Percentiles rank a stretch among this genome's conserved stretches.
These are phyloP conservation scores for Tenualosa ilisha DNA, from an alignment of 2,797 vertebrate species.

Conservation along the genomic window DNA sequence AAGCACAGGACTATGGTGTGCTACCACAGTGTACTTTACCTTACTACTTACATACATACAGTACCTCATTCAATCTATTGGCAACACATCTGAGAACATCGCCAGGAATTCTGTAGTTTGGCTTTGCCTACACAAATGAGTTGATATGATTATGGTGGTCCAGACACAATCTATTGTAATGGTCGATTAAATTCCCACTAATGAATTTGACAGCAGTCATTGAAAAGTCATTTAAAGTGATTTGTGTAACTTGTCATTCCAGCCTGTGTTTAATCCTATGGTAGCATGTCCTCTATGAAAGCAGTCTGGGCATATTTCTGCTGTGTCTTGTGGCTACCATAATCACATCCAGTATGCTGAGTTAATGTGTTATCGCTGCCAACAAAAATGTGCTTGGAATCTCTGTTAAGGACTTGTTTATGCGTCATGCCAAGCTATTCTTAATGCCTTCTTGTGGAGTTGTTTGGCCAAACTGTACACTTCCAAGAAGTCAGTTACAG, in stretches of 20 bases:
- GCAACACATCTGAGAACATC: not conserved
- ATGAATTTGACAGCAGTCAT: not conserved
- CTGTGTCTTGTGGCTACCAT: not conserved
- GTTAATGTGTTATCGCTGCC: not conserved
- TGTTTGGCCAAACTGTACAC: not conserved
- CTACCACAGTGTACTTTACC: too few relatives aligned
- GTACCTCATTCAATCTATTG: not conserved
- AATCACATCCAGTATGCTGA: not conserved
- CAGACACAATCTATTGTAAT: not conserved
- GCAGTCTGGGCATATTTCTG: not conserved
- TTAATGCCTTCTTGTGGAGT: not conserved
- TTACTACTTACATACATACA: too few relatives aligned
- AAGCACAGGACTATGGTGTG: too few relatives aligned
- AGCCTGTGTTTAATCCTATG: not conserved
- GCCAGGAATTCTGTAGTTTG: not conserved
- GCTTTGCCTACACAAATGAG: not conserved
- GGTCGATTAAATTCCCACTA: not conserved
- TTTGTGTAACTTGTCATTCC: not conserved
- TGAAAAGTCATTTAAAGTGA: not conserved
- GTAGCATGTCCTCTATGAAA: not conserved
- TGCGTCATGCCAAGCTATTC: not conserved
- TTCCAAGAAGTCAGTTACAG: not conserved
- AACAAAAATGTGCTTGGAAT: not conserved
- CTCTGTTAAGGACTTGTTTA: not conserved
- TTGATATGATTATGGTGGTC: not conserved